These are phyloP conservation scores for Monomorium pharaonis DNA, from an alignment of 1,140 invertebrate genomes.

Conservation along the genomic window DNA sequence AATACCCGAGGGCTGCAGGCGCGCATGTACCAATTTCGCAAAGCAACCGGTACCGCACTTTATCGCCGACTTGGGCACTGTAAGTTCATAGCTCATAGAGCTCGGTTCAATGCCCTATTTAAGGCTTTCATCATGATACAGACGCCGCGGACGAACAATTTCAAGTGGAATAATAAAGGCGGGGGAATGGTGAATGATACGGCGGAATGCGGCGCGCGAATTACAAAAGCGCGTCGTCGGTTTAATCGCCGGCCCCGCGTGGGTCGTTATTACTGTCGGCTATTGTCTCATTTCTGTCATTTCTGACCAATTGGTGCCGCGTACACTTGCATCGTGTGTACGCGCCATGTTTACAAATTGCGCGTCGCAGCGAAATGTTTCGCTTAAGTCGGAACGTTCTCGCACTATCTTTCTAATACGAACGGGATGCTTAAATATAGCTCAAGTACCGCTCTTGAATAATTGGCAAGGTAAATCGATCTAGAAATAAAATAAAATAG, in stretches of 20 bases:
- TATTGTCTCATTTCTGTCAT: constrained; percentile 47
- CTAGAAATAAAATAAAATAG: not conserved
- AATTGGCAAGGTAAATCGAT: not conserved
- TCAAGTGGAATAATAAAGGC: constrained; percentile 70
- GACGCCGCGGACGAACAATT: constrained; percentile 51
- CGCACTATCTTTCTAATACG: not conserved
- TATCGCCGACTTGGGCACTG: constrained; percentile 59
- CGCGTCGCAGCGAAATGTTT: not conserved
- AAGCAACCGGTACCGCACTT: constrained; percentile 3
- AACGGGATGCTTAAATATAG: constrained; percentile 27
- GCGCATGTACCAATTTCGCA: constrained; percentile 2
- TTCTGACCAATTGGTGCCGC: constrained; percentile 11
- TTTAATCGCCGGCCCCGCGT: constrained; percentile 53
- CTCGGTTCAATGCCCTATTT: constrained; percentile 75
- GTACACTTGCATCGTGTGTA: not conserved
- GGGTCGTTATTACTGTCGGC: not conserved
- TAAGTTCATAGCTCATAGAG: constrained; percentile 74
- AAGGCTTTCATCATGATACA: constrained; percentile 52
- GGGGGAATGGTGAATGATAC: constrained; percentile 23
- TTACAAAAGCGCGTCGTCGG: constrained; percentile 64
- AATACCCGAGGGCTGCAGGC: not conserved
- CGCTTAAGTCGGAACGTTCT: not conserved
- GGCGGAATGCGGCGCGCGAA: constrained; percentile 63
- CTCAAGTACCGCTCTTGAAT: constrained; percentile 16
- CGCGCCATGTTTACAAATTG: constrained; percentile 23